Percentiles rank a stretch among this genome's conserved stretches.
phyloP scores from a whole-genome alignment of 2,888 invertebrate species.

The Digitonthophagus gazella region DNA sequence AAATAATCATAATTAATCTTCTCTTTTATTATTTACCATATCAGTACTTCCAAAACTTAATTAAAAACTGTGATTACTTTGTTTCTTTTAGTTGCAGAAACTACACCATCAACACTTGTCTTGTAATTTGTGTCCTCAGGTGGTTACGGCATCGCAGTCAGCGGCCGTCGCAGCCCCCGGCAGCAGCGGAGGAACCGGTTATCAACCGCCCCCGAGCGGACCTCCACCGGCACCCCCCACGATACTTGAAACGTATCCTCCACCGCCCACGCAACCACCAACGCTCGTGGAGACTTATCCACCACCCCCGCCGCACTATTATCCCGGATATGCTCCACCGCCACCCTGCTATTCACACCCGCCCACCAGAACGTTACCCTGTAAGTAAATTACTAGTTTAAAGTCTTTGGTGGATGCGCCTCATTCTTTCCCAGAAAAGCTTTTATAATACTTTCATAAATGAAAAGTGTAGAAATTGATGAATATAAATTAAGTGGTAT shows the following conservation, averaged over 20 bases:
- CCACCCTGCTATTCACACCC: conserved; percentile 59
- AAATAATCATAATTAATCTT: too few relatives aligned
- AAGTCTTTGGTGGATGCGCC: neutral
- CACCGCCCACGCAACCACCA: conserved; percentile 49
- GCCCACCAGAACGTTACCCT: conserved; percentile 62
- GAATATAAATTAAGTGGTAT: too few relatives aligned
- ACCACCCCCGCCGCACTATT: conserved; percentile 52
- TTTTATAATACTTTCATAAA: too few relatives aligned
- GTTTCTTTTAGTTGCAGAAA: conserved; percentile 15
- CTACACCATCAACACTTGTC: neutral
- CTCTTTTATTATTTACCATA: too few relatives aligned
- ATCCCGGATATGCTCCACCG: conserved; percentile 49
- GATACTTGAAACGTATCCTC: conserved; percentile 44
- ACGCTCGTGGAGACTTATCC: conserved; percentile 50
- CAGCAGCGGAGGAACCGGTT: conserved; percentile 46
- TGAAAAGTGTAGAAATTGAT: too few relatives aligned
- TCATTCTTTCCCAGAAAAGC: too few relatives aligned
- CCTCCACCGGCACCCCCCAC: conserved; percentile 44
- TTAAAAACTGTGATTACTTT: conserved; percentile 5
- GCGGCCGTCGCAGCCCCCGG: conserved; percentile 44
- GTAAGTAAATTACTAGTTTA: conserved; percentile 51
- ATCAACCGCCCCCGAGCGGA: conserved; percentile 48
- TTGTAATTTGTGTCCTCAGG: conserved; percentile 33
- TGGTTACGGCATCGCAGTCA: conserved; percentile 46
- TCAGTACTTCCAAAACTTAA: neutral